A percentile compares a stretch with the other conserved stretches of the same genome.
These are phyloP conservation scores for Plumapathes pennacea DNA, from an alignment of 92 coral and sea anemone species.

Conservation along the genomic window DNA sequence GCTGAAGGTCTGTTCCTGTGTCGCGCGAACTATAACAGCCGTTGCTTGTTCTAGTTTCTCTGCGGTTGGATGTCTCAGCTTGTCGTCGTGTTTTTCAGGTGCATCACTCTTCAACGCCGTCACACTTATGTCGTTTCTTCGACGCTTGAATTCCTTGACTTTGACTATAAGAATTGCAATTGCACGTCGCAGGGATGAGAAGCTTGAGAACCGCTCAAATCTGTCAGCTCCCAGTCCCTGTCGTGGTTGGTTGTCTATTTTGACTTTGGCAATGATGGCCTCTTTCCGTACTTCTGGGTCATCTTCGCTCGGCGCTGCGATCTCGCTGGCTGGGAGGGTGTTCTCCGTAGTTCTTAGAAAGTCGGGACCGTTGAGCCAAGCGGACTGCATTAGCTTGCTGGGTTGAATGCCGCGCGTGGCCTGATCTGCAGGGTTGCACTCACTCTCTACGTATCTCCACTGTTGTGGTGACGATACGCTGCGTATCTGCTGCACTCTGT, in stretches of 20 bases:
- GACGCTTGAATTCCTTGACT: conserved; percentile 15
- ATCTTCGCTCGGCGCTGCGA: conserved; percentile 1
- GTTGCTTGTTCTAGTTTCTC: conserved; percentile 39
- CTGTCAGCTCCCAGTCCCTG: conserved; percentile 20
- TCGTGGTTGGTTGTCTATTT: background rate
- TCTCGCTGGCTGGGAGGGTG: conserved; percentile 1
- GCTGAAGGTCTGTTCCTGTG: conserved; percentile 15
- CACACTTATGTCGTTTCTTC: no score
- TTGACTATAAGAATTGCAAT: conserved; percentile 27
- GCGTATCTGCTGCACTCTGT: conserved; percentile 40
- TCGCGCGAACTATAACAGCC: conserved; percentile 9
- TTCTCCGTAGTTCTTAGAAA: background rate
- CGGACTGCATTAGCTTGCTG: background rate
- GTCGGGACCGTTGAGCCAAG: conserved; percentile 24
- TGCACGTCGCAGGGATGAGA: conserved; percentile 21
- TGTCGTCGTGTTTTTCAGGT: background rate
- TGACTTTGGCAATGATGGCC: background rate
- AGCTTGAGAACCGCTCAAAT: conserved; percentile 24
- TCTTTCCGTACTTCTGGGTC: conserved; percentile 46
- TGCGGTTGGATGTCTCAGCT: background rate
- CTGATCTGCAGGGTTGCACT: conserved; percentile 40
- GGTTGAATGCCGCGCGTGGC: conserved; percentile 16
- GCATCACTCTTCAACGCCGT: background rate
- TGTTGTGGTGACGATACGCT: conserved; percentile 13
- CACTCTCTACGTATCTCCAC: conserved; percentile 41